Conservation (phyloP, 2,113 vertebrate species). For the Erinaceus europaeus region DNA sequence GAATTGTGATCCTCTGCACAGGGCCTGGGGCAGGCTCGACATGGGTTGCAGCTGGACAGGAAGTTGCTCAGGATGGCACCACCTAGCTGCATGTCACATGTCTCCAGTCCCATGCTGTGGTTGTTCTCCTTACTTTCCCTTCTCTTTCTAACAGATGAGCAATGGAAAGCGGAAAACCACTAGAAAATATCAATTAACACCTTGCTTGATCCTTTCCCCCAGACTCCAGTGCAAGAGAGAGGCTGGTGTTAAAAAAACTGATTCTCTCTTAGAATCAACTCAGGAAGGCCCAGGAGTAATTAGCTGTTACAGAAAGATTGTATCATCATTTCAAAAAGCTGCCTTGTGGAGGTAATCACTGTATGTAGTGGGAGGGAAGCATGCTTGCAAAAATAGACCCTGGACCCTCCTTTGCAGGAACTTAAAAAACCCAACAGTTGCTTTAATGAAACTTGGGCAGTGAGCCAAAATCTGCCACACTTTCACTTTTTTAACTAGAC, state of each 20-base stretch:
- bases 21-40: neutral
- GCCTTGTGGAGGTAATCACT: neutral
- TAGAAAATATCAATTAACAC: neutral
- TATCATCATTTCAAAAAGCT: neutral
- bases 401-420: neutral
- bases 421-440: neutral
- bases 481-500: constrained; percentile 18
- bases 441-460: neutral
- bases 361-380: neutral
- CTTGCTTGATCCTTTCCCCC: neutral
- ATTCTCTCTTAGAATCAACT: neutral
- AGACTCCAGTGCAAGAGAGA: neutral
- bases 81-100: accelerated
- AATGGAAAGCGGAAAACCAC: neutral
- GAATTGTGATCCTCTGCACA: accelerated
- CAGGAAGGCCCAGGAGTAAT: neutral
- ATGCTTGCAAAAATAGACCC: neutral
- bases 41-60: neutral
- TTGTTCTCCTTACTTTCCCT: neutral
- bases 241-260: neutral
- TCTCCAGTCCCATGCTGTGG: neutral
- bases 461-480: neutral
- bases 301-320: neutral
- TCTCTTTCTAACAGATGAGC: neutral
- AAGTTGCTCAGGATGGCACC: neutral